These are phyloP conservation scores for Sparus aurata DNA, from an alignment of 2,797 vertebrate genomes.

Conservation along the genomic window DNA sequence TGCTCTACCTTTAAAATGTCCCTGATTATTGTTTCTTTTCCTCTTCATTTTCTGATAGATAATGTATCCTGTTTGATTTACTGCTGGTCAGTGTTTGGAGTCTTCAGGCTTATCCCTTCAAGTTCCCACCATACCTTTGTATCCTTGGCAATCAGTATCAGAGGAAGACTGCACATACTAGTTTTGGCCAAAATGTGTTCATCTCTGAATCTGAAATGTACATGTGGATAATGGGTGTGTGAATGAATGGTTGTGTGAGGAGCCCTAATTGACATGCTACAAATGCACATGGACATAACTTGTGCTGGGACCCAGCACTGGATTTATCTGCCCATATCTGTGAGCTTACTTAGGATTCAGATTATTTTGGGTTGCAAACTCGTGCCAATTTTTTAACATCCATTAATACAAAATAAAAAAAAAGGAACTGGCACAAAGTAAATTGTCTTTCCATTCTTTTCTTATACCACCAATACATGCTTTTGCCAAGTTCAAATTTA, in stretches of 20 bases:
- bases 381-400: constrained; percentile 8
- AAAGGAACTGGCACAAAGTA: neutral
- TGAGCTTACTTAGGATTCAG: constrained; percentile 6
- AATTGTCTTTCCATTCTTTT: constrained; percentile 14
- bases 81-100: neutral
- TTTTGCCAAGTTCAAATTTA: constrained; percentile 29
- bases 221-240: constrained; percentile 3
- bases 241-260: constrained; percentile 19
- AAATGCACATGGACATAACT: constrained; percentile 20
- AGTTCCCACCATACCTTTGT: neutral
- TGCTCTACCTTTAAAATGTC: neutral
- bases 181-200: neutral
- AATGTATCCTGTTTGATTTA: neutral
- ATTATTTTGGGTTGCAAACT: constrained; percentile 23
- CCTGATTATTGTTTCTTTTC: neutral
- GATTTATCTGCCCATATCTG: constrained; percentile 18
- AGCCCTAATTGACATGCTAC: neutral
- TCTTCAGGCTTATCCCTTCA: neutral
- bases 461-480: too few species aligned
- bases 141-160: neutral
- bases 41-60: neutral
- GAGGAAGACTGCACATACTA: neutral
- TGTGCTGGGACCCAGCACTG: constrained; percentile 2
- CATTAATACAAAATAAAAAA: constrained; percentile 7
- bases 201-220: constrained; percentile 28